A percentile compares a stretch with the other conserved stretches of the same genome.
phyloP scores from a whole-genome alignment of 2,888 invertebrate species.

The Alcis repandata region DNA sequence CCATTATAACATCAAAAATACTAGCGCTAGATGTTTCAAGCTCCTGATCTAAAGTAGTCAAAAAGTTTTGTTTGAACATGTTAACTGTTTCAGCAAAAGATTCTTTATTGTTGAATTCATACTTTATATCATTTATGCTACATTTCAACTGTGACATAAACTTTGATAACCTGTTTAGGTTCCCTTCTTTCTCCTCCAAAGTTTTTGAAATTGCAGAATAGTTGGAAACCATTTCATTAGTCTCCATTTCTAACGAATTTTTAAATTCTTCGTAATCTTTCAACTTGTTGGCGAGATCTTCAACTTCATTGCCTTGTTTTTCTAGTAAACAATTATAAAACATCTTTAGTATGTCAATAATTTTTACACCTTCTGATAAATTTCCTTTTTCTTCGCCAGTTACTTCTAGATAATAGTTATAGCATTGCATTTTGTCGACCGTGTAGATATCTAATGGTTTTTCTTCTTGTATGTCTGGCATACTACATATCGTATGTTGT shows the following conservation, averaged over 20 bases:
- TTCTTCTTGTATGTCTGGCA: conserved; percentile 66
- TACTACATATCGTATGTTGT: conserved; percentile 53
- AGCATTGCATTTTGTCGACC: conserved; percentile 71
- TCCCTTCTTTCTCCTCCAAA: conserved; percentile 59
- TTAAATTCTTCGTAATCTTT: conserved; percentile 68
- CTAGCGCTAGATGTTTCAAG: conserved; percentile 59
- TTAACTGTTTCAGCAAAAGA: conserved; percentile 49
- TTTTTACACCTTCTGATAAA: conserved; percentile 60
- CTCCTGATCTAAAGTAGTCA: conserved; percentile 64
- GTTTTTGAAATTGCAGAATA: conserved; percentile 56
- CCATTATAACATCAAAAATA: conserved; percentile 62
- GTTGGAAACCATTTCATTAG: conserved; percentile 53
- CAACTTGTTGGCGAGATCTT: conserved; percentile 73
- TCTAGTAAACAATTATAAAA: conserved; percentile 65
- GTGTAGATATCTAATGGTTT: conserved; percentile 58
- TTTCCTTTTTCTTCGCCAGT: conserved; percentile 61
- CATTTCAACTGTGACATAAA: conserved; percentile 57
- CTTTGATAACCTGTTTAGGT: conserved; percentile 53
- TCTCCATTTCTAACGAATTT: conserved; percentile 56
- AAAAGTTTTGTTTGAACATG: conserved; percentile 64
- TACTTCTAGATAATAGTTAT: conserved; percentile 69
- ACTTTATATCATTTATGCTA: conserved; percentile 55
- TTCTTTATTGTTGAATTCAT: conserved; percentile 47
- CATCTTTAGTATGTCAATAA: conserved; percentile 75
- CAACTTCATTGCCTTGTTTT: conserved; percentile 71